Evolutionary conservation across 2,797 vertebrate genomes (phyloP).

Genomic region (Chaenodraco wilsoni): DNA sequence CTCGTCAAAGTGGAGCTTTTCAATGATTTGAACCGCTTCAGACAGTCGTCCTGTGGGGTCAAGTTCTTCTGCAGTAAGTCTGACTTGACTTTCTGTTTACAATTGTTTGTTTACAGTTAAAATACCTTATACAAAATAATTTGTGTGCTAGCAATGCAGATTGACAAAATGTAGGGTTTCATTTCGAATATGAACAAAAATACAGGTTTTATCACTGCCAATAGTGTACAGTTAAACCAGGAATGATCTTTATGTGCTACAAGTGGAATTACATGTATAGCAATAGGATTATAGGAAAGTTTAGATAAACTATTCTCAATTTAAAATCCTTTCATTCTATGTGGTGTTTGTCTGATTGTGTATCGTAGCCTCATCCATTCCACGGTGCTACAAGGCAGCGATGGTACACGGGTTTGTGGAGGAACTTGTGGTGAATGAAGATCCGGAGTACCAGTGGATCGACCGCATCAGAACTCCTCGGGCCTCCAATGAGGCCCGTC

Average conservation of each 20-base stretch:
- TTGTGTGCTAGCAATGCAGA: no score
- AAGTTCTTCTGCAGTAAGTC: conserved; percentile 99
- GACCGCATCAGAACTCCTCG: conserved; percentile 96
- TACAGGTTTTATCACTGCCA: background rate
- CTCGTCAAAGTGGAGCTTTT: conserved; percentile 99
- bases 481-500: conserved; percentile 96
- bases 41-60: conserved; percentile 97
- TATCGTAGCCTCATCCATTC: conserved; percentile 90
- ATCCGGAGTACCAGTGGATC: conserved; percentile 99
- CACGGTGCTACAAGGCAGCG: conserved; percentile 91
- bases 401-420: conserved; percentile 98
- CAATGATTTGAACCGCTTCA: conserved; percentile 97
- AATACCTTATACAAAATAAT: background rate
- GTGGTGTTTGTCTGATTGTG: conserved; percentile 17
- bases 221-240: background rate
- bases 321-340: background rate
- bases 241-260: background rate
- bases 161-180: background rate
- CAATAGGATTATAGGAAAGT: background rate
- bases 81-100: conserved; percentile 21
- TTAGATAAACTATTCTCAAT: background rate
- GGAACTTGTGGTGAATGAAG: conserved; percentile 98
- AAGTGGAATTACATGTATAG: background rate
- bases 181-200: conserved; percentile 3
- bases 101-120: conserved; percentile 11